Evolutionary conservation across 2,113 vertebrate genomes (phyloP), one percentile per base, ranked within the genome.

Genomic region (Prunella himalayana): DNA sequence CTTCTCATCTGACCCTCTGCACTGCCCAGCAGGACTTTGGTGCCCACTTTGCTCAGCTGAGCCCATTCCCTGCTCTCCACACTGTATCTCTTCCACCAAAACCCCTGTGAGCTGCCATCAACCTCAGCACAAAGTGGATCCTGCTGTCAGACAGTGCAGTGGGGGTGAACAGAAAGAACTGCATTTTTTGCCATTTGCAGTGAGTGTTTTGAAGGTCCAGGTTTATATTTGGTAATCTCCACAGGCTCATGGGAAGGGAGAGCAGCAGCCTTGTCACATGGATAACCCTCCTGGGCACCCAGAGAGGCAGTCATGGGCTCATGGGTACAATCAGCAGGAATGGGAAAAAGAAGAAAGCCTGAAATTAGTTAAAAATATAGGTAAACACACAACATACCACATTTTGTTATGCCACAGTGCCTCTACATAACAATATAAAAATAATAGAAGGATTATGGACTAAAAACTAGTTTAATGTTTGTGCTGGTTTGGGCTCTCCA

Each of bases 401-500:
- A 31, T 94, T 97, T 82, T 91, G 66, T 92, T 81, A 90, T 75
- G 87, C 69, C 61, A 82, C 41, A 88, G 33, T 83, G 88, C 86
- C 76, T 73, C 66, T 71, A 44, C 54, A 72, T 80, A 83, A 90
- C 94, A 94, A 82, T 42, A 73, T 80, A 92, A 97, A 97, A 97
- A 93, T 69, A 96, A 69, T 53, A 78, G 22, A 88, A 88, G 66
- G 68, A 88, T 96, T 97, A 96, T 85, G 82, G 88, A 96, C 87
- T 50, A 92, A 93, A 96, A 97, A 83, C 77, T 93, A 88, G 69
- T 93, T 97, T 92, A 91, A 96, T 93, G 45, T 94, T 91, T 92
- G 33, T 94, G 49, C 94, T 97, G 96, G 94, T 97, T 96, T 69
- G 54, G 39, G 88, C 28, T 28, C 69, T 96, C 73, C 78, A 94